These are phyloP conservation scores for Coelopa frigida DNA, from an alignment of 1,140 invertebrate species.

Conservation along the genomic window DNA sequence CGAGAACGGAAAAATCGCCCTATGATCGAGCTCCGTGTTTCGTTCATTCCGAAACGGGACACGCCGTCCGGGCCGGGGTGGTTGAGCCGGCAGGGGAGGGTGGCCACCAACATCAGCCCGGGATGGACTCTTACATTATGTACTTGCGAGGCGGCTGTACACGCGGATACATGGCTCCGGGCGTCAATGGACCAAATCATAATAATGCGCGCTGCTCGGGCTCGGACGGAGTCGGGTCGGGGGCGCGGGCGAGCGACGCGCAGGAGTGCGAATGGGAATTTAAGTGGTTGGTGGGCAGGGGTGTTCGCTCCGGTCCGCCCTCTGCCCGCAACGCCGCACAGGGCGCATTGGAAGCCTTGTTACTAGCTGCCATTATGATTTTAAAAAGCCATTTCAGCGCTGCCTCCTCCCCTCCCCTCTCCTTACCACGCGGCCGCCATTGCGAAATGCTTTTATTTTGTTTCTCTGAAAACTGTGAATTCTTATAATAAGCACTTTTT, in stretches of 20 bases:
- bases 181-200: slow-evolving; percentile 46
- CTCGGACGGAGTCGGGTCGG: background rate
- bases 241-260: background rate
- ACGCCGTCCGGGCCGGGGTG: too few relatives aligned
- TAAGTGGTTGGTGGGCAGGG: slow-evolving; percentile 5
- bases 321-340: too few relatives aligned
- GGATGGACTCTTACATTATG: too few relatives aligned
- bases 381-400: slow-evolving; percentile 42
- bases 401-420: slow-evolving; percentile 3
- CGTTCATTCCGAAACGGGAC: slow-evolving; percentile 9
- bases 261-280: background rate
- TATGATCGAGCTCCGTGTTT: background rate
- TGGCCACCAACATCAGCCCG: too few relatives aligned
- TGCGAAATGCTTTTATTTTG: slow-evolving; percentile 9
- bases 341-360: slow-evolving; percentile 34
- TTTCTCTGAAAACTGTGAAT: slow-evolving; percentile 42
- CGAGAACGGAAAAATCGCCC: slow-evolving; percentile 43
- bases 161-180: slow-evolving; percentile 10
- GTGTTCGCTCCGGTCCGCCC: too few relatives aligned
- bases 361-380: slow-evolving; percentile 46
- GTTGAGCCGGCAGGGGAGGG: too few relatives aligned
- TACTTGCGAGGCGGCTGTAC: background rate
- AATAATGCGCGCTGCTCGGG: slow-evolving; percentile 41
- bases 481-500: slow-evolving; percentile 45
- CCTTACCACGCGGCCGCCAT: slow-evolving; percentile 5